These are phyloP conservation scores for Latrodectus geometricus DNA, from an alignment of 1,140 invertebrate species.

Conservation along the genomic window DNA sequence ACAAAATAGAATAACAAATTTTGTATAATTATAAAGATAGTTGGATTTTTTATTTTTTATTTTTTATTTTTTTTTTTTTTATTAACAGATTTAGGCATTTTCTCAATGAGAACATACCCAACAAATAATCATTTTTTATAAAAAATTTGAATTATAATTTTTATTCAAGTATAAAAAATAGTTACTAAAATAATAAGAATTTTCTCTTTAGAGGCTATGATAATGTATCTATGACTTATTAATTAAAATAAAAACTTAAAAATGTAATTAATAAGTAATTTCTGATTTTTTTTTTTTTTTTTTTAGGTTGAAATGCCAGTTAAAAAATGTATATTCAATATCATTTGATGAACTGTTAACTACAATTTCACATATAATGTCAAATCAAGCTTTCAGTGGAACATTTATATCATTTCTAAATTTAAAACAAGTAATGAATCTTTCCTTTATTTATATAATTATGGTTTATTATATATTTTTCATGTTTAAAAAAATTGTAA, in stretches of 20 bases:
- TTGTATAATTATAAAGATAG: no score
- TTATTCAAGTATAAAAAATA: no score
- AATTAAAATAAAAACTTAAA: background rate
- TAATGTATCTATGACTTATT: background rate
- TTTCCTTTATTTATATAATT: background rate
- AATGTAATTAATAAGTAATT: background rate
- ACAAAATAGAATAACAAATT: no score
- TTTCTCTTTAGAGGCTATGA: background rate
- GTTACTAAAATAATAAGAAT: background rate
- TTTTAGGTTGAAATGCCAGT: conserved; percentile 18
- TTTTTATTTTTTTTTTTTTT: no score
- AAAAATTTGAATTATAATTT: background rate
- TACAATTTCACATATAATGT: conserved; percentile 25
- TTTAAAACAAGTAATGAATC: conserved; percentile 18
- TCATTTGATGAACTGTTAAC: conserved; percentile 9
- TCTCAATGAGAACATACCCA: no score
- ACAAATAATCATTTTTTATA: background rate
- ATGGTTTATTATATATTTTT: background rate
- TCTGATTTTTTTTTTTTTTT: no score
- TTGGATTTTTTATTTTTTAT: no score
- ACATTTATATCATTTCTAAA: conserved; percentile 14
- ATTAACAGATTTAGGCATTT: no score
- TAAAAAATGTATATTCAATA: background rate
- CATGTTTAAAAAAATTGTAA: background rate
- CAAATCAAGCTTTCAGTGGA: conserved; percentile 6